Base-by-base conservation (phyloP, 2,113 vertebrate genomes). In the Tautogolabrus adspersus region DNA sequence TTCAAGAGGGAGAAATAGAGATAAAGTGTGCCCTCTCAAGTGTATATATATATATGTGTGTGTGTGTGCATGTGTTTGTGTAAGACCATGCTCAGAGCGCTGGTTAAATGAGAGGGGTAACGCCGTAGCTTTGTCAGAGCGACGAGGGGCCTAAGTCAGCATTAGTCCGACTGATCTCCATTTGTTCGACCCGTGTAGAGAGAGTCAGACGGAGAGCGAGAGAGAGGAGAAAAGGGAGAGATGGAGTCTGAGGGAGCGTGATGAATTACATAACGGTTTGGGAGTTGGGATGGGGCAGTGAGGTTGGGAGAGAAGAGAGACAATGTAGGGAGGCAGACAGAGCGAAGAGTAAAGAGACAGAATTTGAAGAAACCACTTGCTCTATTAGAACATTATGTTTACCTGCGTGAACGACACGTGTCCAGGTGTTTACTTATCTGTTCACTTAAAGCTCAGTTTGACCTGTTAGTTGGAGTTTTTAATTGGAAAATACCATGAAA, bases 151-250 rank as follows among this genome's bases (percentile, higher is more conserved):
- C 88, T 86, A 90, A 87, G 80, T 91, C 82, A 72, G 85, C 86
- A 88, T 93, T 87, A 85, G 87, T 88, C 72, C 15, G 15, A 76
- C 87, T 86, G 87, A 92, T 93, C 88, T 90, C 76, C 87, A 92
- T 91, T 91, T 91, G 89, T 89, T 89, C 86, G 83, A 81, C 62
- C 73, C 75, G 23, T 81, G 83, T 76, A 75, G 69, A 78, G 66
- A 49, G 81, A 52, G 0, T 10, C 38, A 55, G 67, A 66, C 66
- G 3, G 42, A 65, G 40, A 52, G 63, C 59, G 68, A 42, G 44
- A 73, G 30, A 37, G 44, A 73, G 26, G 37, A 58, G 74, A 34
- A 21, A 9, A 42, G 67, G 40, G 58, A 69, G 6, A 1, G 60
- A 66, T 70, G 59, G 72, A 47, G 47, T 51, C 37, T 9, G 59